Evolutionary conservation across 1,140 invertebrate species (phyloP), one percentile per base, ranked within the genome.

Genomic region (Lepidurus arcticus): DNA sequence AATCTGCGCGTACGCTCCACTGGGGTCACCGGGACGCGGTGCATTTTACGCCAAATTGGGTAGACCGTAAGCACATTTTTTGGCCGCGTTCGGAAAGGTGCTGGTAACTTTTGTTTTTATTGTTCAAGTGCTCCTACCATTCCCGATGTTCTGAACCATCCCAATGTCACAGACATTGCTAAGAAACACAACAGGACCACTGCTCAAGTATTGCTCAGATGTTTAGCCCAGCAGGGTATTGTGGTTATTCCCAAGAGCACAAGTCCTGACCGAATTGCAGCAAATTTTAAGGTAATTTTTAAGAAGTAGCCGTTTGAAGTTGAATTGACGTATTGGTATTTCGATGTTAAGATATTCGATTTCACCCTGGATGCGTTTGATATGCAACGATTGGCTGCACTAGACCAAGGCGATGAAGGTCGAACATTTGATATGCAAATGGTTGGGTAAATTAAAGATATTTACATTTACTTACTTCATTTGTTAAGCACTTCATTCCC

Each of bases 341-440:
- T 77, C 77, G 13, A 34, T 34, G 42, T 42, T 21, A 83, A 90
- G 80, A 85, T 91, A 75, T 90, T 89, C 79, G 86, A 89, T 83
- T 90, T 90, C 82, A 82, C 85, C 76, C 81, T 91, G n/a, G 85
- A 79, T 9, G 80, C 84, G 16, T 84, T 87, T 1, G 88, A 90
- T 73, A 85, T 90, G 81, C 80, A 85, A 34, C 73, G 81, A 34
- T 80, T 90, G n/a, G 84, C 86, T 79, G 79, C 75, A 1, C 82
- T 90, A 65, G 90, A 94, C 81, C 85, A 87, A 81, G 90, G 89
- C 11, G 82, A 84, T 77, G 79, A 82, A 11, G 89, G 87, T 34
- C 85, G 90, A 45, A 87, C 91, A 10, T 88, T 91, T 81, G 88
- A 91, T 83, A 92, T 92, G 78, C 79, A 21, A 65, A 16, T 16